phyloP scores from a whole-genome alignment of 2,113 vertebrate species.

The Odontesthes bonariensis region DNA sequence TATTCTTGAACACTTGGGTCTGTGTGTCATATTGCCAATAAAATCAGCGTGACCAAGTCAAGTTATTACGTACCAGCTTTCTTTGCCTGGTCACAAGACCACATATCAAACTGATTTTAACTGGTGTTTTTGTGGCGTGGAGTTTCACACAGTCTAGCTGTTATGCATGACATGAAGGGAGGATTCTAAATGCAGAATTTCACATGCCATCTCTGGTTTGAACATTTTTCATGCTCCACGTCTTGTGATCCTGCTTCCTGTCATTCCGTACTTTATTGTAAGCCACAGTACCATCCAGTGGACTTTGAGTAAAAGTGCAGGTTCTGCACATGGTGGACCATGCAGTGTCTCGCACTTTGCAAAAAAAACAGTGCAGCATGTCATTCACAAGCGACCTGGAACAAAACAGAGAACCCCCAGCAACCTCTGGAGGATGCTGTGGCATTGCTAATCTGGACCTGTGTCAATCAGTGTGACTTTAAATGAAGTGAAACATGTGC shows the following conservation, averaged over 20 bases:
- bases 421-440: not conserved
- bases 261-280: not conserved
- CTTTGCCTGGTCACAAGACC: no score
- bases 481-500: not conserved
- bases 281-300: constrained; percentile 33
- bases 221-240: not conserved
- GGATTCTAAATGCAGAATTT: not conserved
- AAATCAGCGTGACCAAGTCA: not conserved
- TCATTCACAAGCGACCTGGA: not conserved
- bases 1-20: constrained; percentile 4
- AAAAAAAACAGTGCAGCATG: not conserved
- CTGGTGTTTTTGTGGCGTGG: no score
- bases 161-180: not conserved
- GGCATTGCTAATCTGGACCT: not conserved
- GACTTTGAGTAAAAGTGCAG: constrained; percentile 30
- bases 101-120: no score
- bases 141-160: not conserved
- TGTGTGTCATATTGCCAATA: no score
- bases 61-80: not conserved
- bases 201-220: not conserved
- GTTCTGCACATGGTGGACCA: not conserved
- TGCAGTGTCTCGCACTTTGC: accelerated
- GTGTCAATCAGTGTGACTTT: not conserved
- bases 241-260: not conserved
- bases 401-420: not conserved